Evolutionary conservation across 1,140 invertebrate genomes (phyloP).

Genomic region (Physella acuta): DNA sequence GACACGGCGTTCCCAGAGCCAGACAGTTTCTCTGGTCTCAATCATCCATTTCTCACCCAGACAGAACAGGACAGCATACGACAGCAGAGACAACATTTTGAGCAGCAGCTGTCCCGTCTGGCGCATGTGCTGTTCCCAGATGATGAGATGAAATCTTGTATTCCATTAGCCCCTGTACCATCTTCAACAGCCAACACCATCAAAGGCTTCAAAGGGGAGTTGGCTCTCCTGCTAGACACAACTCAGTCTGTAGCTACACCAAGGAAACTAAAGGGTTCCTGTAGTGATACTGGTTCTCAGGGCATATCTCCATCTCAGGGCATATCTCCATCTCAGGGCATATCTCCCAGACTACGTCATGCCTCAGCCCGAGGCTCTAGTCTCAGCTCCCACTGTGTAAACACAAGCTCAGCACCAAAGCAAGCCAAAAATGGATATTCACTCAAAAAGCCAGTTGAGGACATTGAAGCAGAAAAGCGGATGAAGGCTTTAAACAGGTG

Average conservation of each 20-base stretch:
- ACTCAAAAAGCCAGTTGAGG: background rate
- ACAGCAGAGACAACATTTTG: conserved; percentile 17
- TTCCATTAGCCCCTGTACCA: background rate
- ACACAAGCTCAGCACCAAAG: background rate
- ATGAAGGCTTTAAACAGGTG: conserved; percentile 15
- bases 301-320: background rate
- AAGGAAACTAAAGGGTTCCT: background rate
- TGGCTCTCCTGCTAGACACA: conserved; percentile 9
- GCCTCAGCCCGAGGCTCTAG: background rate
- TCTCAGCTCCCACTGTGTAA: background rate
- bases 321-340: background rate
- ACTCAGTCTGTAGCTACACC: background rate
- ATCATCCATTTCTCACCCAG: conserved; percentile 24
- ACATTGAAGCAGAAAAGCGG: conserved; percentile 13
- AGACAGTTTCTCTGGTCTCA: conserved; percentile 5
- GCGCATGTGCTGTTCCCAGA: background rate
- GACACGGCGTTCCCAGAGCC: conserved; percentile 20
- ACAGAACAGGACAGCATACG: conserved; percentile 19
- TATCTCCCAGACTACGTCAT: background rate
- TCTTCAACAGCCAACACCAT: background rate
- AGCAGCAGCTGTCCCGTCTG: conserved; percentile 2
- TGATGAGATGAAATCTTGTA: background rate
- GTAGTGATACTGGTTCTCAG: background rate
- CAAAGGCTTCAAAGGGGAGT: conserved; percentile 22
- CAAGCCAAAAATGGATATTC: background rate